Conservation (phyloP, 1,140 invertebrate genomes). For the Hydropsyche tenuis region DNA sequence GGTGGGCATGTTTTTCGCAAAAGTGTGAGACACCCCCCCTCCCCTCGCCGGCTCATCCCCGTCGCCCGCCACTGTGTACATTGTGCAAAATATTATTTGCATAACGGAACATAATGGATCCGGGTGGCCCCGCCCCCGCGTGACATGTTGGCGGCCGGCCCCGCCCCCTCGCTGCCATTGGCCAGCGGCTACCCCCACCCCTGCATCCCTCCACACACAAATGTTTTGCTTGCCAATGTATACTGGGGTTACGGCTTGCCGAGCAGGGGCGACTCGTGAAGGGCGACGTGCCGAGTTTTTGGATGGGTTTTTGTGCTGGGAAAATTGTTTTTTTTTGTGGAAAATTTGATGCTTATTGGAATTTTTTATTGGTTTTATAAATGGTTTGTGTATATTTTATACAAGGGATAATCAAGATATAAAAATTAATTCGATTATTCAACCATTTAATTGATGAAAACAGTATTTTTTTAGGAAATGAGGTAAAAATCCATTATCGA, state of each 20-base stretch:
- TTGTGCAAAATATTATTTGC: constrained; percentile 51
- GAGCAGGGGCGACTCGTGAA: constrained; percentile 23
- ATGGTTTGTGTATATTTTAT: too few relatives aligned
- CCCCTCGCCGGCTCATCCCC: constrained; percentile 31
- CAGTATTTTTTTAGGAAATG: too few relatives aligned
- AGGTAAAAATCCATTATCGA: too few relatives aligned
- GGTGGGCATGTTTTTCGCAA: not conserved
- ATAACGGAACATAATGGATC: constrained; percentile 50
- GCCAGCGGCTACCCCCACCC: constrained; percentile 29
- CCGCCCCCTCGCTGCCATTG: constrained; percentile 39
- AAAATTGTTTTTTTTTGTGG: too few relatives aligned
- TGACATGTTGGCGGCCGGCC: constrained; percentile 48
- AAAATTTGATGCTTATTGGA: too few relatives aligned
- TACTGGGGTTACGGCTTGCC: constrained; percentile 44
- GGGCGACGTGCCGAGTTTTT: too few relatives aligned
- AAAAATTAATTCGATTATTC: too few relatives aligned
- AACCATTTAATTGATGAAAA: too few relatives aligned
- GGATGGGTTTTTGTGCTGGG: too few relatives aligned
- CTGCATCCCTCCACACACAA: constrained; percentile 22
- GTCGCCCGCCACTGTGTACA: constrained; percentile 47
- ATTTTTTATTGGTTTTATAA: too few relatives aligned
- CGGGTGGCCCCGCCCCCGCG: constrained; percentile 36
- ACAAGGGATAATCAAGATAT: too few relatives aligned
- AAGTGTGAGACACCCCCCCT: constrained; percentile 3
- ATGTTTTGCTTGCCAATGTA: constrained; percentile 50